phyloP scores from a whole-genome alignment of 2,113 vertebrate genomes.

The Halichoerus grypus region DNA sequence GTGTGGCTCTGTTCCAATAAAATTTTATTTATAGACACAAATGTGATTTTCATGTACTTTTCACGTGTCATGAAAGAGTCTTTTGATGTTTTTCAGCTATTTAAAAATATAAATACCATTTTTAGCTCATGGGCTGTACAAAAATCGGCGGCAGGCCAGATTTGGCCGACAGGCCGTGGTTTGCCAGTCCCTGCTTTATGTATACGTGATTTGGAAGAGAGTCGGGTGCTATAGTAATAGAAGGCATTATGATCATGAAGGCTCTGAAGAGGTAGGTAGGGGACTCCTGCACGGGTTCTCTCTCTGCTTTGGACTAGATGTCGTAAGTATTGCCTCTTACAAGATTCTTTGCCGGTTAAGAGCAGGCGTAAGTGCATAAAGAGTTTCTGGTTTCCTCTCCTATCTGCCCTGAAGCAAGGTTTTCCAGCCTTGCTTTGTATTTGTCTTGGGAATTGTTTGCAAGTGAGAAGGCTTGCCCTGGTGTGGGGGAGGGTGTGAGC shows the following conservation, averaged over 20 bases:
- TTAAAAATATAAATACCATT: constrained; percentile 67
- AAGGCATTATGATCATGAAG: neutral
- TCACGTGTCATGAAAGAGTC: constrained; percentile 13
- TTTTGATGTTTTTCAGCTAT: constrained; percentile 64
- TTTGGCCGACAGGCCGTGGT: neutral
- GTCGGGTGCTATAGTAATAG: neutral
- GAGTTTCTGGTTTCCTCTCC: constrained; percentile 37
- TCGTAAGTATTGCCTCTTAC: constrained; percentile 11
- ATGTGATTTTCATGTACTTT: constrained; percentile 48
- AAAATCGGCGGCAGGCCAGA: constrained; percentile 29
- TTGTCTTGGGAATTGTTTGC: neutral
- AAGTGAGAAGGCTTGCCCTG: neutral
- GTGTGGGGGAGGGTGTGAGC: neutral
- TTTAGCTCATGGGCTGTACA: constrained; percentile 14
- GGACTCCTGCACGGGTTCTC: neutral
- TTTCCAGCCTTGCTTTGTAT: neutral
- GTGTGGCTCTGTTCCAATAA: neutral
- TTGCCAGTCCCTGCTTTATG: constrained; percentile 19
- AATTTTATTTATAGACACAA: neutral
- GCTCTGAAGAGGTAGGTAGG: neutral
- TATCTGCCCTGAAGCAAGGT: neutral
- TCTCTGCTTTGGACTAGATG: neutral
- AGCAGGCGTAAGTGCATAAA: neutral
- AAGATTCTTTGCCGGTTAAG: constrained; percentile 29
- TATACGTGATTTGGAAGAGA: constrained; percentile 28